Conservation (phyloP, 2,888 invertebrate genomes). For the Entomobrya multifasciata region DNA sequence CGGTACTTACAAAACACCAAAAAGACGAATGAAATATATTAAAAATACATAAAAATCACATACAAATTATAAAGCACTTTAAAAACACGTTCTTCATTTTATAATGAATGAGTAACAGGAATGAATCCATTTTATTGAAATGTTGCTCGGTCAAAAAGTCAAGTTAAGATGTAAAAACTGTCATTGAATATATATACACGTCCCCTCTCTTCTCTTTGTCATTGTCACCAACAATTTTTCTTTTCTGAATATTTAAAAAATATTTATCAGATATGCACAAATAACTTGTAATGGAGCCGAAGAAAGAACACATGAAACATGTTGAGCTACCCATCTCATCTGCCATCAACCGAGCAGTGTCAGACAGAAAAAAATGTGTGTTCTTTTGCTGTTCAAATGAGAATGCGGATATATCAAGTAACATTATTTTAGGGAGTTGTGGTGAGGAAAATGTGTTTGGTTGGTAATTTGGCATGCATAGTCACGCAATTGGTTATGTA, state of each 20-base stretch:
- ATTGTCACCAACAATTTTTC: slow-evolving; percentile 49
- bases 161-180: slow-evolving; percentile 62
- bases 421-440: too few species aligned
- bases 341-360: too few species aligned
- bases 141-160: slow-evolving; percentile 46
- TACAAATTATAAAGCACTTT: slow-evolving; percentile 23
- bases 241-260: background rate
- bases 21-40: background rate
- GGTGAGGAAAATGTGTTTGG: background rate
- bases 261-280: background rate
- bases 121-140: background rate
- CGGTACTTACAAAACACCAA: slow-evolving; percentile 8
- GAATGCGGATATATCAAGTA: slow-evolving; percentile 33
- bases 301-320: slow-evolving; percentile 5
- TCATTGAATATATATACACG: too few species aligned
- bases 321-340: slow-evolving; percentile 18
- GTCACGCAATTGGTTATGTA: slow-evolving; percentile 44
- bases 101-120: background rate
- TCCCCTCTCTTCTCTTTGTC: slow-evolving; percentile 54
- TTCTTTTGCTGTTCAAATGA: background rate
- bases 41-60: slow-evolving; percentile 16
- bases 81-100: background rate
- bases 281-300: slow-evolving; percentile 13
- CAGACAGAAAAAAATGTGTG: background rate
- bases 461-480: slow-evolving; percentile 34